Base-by-base conservation (phyloP, 2,797 vertebrate genomes). In the Periparus ater region DNA sequence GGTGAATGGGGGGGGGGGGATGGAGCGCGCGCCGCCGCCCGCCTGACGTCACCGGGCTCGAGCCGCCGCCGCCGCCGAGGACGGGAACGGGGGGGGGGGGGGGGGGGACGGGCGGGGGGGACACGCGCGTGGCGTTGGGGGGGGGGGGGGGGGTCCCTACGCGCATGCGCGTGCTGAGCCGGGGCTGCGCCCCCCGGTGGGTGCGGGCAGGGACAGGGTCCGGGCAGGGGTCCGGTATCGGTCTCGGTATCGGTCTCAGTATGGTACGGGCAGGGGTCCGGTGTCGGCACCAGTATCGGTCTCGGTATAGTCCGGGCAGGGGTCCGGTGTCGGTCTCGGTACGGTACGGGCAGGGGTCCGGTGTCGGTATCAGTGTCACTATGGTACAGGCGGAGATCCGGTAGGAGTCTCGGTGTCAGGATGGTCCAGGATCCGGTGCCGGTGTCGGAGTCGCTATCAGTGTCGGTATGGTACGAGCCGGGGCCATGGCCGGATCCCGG, bases 41-140 rank as follows among this genome's bases (percentile, higher is more conserved):
- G 67, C 61, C 45, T 85, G 88, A 91, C 88, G 88, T 79, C 88
- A 91, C 63, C 44, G 63, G 57, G 63, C 44, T 66, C 63, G 63
- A 66, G 62, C 62, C 42, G 63, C 63, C 63, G 63, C 63, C 58
- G 32, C 63, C 44, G 63, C 44, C 36, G 36, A 36, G 63, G 45
- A 66, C 63, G 63, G 63, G 44, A 66, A 66, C 62, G 61, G 60
- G 60, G 14, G 10, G 15, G 62, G 40, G 48, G 45, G 55, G 68
- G 34, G 48, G 42, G 58, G 70, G n/a, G 51, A n/a, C n/a, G 15
- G 48, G 38, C 38, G 47, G 36, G 36, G 36, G 58, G 60, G 40
- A 20, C 40, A 47, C 48, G 75, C 40, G 61, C 48, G 61, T 45
- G 74, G 48, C 48, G 58, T 5, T 42, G 30, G 47, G 29, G 53